A percentile compares a stretch with the other conserved stretches of the same genome.
Evolutionary conservation across 2,888 invertebrate species (phyloP).

Genomic region (Conomelus anceps): DNA sequence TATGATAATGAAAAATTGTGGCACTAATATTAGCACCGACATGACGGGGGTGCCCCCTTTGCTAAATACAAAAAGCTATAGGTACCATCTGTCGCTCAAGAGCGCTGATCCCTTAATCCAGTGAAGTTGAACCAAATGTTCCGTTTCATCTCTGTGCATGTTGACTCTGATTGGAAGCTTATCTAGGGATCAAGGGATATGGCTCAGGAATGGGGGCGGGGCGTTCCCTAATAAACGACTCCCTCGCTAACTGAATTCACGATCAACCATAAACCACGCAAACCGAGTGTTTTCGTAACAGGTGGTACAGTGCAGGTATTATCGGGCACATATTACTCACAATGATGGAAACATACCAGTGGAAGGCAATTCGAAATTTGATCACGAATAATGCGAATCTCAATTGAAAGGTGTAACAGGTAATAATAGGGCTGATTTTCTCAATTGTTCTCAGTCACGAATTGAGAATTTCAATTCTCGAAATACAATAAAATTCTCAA

Average conservation of each 20-base stretch:
- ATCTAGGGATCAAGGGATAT: background rate
- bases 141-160: background rate
- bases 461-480: too few species aligned
- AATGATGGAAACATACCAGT: background rate
- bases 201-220: background rate
- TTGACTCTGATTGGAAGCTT: background rate
- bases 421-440: background rate
- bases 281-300: background rate
- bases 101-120: background rate
- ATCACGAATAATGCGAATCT: background rate
- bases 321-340: background rate
- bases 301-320: background rate
- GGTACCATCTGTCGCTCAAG: background rate
- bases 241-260: background rate
- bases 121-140: background rate
- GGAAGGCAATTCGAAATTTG: background rate
- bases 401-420: background rate
- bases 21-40: background rate
- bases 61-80: background rate
- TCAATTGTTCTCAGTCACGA: too few species aligned
- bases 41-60: background rate
- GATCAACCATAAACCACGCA: background rate
- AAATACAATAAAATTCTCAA: too few species aligned
- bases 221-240: background rate
- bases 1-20: background rate